Percentiles rank a stretch among this genome's conserved stretches.
Evolutionary conservation across 2,888 invertebrate species (phyloP).

Genomic region (Agrochola macilenta): DNA sequence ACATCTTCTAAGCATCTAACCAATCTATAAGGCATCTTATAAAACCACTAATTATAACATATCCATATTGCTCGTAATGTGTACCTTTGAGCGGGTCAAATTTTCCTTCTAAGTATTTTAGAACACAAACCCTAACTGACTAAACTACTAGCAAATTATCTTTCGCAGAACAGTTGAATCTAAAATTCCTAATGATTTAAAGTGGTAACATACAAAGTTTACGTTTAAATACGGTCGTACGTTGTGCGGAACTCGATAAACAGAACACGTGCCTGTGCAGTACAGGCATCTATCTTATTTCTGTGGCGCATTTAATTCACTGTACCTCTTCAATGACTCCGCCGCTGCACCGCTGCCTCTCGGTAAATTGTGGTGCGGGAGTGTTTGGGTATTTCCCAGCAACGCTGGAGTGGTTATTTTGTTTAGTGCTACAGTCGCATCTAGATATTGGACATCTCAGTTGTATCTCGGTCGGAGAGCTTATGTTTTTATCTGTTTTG

Average conservation of each 20-base stretch:
- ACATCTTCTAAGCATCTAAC: constrained; percentile 19
- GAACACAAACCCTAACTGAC: not conserved
- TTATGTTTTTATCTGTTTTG: constrained; percentile 44
- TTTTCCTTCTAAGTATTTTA: not conserved
- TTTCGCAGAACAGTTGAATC: constrained; percentile 17
- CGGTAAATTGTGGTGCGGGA: constrained; percentile 59
- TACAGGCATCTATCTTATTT: constrained; percentile 62
- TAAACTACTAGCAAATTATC: constrained; percentile 14
- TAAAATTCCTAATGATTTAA: constrained; percentile 49
- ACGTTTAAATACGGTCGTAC: constrained; percentile 47
- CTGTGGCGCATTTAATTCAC: constrained; percentile 65
- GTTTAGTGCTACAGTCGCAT: constrained; percentile 46
- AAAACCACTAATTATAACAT: not conserved
- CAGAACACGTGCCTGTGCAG: constrained; percentile 57
- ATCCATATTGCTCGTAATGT: not conserved
- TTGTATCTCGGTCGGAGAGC: constrained; percentile 35
- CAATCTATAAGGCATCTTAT: not conserved
- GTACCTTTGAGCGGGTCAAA: not conserved
- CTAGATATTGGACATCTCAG: constrained; percentile 48
- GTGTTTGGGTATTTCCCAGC: constrained; percentile 57
- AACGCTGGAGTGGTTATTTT: constrained; percentile 54
- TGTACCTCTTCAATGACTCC: constrained; percentile 63
- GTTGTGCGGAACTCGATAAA: constrained; percentile 47
- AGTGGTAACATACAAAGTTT: constrained; percentile 47
- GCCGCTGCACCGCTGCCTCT: constrained; percentile 46